Evolutionary conservation across 2,888 invertebrate genomes (phyloP).

Genomic region (Silvanus unidentatus): DNA sequence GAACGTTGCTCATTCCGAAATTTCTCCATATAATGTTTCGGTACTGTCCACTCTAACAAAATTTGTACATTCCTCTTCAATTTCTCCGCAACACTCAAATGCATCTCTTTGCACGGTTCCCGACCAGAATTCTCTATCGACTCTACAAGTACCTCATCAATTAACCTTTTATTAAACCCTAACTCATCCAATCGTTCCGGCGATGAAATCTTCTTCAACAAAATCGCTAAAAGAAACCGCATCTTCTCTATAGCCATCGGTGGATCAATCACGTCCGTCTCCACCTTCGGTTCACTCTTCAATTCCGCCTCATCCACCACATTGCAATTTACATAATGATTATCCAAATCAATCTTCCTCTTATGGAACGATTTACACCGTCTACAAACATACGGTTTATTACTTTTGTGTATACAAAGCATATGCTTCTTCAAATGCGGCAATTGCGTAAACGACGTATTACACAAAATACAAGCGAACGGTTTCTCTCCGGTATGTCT

Average conservation of each 20-base stretch:
- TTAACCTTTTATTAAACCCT: conserved; percentile 67
- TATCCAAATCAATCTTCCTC: conserved; percentile 66
- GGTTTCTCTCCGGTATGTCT: conserved; percentile 84
- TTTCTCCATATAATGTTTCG: conserved; percentile 68
- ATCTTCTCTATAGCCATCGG: conserved; percentile 67
- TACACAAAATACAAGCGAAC: conserved; percentile 66
- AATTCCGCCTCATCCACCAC: conserved; percentile 25
- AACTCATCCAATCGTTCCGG: conserved; percentile 69
- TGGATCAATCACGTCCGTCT: conserved; percentile 40
- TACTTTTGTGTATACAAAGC: conserved; percentile 74
- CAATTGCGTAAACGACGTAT: conserved; percentile 70
- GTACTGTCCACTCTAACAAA: conserved; percentile 75
- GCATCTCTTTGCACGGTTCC: conserved; percentile 55
- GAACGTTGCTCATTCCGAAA: conserved; percentile 69
- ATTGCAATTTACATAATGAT: conserved; percentile 54
- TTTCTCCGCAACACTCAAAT: conserved; percentile 55
- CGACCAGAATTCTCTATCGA: conserved; percentile 71
- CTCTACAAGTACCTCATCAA: conserved; percentile 75
- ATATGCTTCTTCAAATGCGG: conserved; percentile 86
- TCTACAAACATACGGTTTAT: conserved; percentile 70
- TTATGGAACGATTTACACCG: conserved; percentile 70
- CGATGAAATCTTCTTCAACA: conserved; percentile 78
- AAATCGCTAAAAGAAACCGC: conserved; percentile 72
- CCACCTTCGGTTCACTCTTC: conserved; percentile 30
- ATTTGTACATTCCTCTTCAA: conserved; percentile 71